A percentile compares a stretch with the other conserved stretches of the same genome.
Conservation (phyloP, 2,113 vertebrate genomes). For the Oryzias melastigma region DNA sequence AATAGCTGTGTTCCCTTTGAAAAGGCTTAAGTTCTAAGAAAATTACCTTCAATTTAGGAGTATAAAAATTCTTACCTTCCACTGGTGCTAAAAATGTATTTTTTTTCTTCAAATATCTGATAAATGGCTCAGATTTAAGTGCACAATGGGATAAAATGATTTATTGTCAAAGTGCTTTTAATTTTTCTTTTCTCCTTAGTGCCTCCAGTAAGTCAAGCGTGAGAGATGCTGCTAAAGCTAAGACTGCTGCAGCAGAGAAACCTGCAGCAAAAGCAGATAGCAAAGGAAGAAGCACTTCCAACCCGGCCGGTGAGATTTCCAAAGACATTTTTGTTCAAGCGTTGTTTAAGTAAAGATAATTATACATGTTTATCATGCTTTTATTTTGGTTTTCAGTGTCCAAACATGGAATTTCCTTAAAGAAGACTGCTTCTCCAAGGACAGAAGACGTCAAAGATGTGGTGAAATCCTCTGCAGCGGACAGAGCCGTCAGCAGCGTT, state of each 20-base stretch:
- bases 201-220: constrained; percentile 73
- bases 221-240: constrained; percentile 76
- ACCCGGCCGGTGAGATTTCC: constrained; percentile 81
- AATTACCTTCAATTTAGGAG: background rate
- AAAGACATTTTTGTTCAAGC: background rate
- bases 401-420: constrained; percentile 72
- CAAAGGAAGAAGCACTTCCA: constrained; percentile 78
- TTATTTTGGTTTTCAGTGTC: constrained; percentile 70
- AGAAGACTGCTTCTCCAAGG: constrained; percentile 84
- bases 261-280: constrained; percentile 68
- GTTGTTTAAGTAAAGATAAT: background rate
- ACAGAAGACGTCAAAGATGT: constrained; percentile 81
- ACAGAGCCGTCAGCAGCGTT: constrained; percentile 62
- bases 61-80: constrained; percentile 36
- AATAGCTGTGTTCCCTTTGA: background rate
- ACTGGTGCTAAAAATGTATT: constrained; percentile 26
- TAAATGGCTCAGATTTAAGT: constrained; percentile 2
- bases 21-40: constrained; percentile 9
- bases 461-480: constrained; percentile 56
- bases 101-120: background rate
- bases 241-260: constrained; percentile 74
- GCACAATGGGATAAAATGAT: background rate
- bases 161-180: background rate
- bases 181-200: constrained; percentile 61
- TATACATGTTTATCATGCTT: constrained; percentile 2